These are phyloP conservation scores for Dione juno DNA, from an alignment of 2,888 invertebrate genomes.

Conservation along the genomic window DNA sequence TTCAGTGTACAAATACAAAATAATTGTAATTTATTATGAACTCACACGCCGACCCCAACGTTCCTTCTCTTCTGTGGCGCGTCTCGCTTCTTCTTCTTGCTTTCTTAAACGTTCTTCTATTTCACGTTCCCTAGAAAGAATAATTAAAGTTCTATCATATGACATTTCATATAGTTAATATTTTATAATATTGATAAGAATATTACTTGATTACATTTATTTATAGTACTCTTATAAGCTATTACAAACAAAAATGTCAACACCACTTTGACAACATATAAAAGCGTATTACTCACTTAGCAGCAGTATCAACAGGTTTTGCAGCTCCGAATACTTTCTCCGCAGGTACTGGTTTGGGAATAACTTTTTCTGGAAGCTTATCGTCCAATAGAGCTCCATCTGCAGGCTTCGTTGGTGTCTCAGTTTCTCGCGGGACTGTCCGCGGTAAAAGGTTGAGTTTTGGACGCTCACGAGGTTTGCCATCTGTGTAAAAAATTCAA, in stretches of 20 bases:
- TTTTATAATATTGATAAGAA: too few species aligned
- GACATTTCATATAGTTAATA: too few species aligned
- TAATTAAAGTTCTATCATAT: too few species aligned
- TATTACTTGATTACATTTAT: not conserved
- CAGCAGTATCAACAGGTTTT: conserved; percentile 96
- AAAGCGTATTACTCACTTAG: conserved; percentile 74
- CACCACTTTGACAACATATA: not conserved
- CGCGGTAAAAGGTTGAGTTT: conserved; percentile 92
- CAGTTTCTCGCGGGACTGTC: conserved; percentile 87
- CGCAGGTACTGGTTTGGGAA: conserved; percentile 82
- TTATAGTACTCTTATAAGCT: not conserved
- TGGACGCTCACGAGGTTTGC: conserved; percentile 87
- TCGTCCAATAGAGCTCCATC: conserved; percentile 61
- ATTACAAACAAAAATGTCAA: too few species aligned
- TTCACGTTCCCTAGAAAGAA: conserved; percentile 86
- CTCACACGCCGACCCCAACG: conserved; percentile 74
- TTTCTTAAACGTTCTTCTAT: conserved; percentile 94
- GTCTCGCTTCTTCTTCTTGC: conserved; percentile 77
- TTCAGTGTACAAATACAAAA: not conserved
- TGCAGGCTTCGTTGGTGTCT: conserved; percentile 64
- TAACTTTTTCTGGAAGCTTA: conserved; percentile 57
- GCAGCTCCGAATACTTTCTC: conserved; percentile 96
- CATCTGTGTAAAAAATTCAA: conserved; percentile 51
- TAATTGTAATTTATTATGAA: not conserved
- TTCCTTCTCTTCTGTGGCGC: conserved; percentile 70